phyloP scores from a whole-genome alignment of 2,113 vertebrate species.

The Pangasianodon hypophthalmus region DNA sequence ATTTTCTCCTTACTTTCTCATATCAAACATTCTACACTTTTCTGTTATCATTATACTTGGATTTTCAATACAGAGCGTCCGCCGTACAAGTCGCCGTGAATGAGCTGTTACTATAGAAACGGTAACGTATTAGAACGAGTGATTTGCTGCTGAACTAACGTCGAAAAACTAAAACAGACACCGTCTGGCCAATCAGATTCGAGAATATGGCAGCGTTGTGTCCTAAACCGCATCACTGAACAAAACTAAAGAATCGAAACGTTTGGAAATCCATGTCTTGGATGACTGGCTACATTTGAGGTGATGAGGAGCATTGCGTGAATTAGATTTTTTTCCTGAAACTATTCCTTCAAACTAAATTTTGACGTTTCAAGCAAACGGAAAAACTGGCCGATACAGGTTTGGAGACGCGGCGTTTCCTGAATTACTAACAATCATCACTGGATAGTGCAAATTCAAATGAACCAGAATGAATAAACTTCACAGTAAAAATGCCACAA shows the following conservation, averaged over 20 bases:
- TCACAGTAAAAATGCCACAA: too few species aligned
- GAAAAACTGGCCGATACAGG: background rate
- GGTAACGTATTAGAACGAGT: background rate
- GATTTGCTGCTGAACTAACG: background rate
- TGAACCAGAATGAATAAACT: background rate
- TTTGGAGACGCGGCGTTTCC: background rate
- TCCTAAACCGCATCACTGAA: too few species aligned
- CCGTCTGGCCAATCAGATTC: background rate
- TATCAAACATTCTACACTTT: background rate
- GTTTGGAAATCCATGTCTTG: background rate
- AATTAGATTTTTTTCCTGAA: background rate
- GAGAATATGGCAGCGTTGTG: background rate
- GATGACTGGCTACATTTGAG: background rate
- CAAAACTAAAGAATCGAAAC: background rate
- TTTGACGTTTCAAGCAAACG: background rate
- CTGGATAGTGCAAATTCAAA: background rate
- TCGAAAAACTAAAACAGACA: background rate
- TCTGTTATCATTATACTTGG: background rate
- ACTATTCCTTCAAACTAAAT: background rate
- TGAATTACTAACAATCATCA: background rate
- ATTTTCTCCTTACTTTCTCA: too few species aligned
- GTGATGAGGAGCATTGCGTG: background rate
- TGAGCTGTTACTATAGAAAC: background rate
- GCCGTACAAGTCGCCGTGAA: background rate
- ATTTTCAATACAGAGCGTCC: too few species aligned